phyloP scores from a whole-genome alignment of 1,140 invertebrate species.

The Scylla paramamosain region DNA sequence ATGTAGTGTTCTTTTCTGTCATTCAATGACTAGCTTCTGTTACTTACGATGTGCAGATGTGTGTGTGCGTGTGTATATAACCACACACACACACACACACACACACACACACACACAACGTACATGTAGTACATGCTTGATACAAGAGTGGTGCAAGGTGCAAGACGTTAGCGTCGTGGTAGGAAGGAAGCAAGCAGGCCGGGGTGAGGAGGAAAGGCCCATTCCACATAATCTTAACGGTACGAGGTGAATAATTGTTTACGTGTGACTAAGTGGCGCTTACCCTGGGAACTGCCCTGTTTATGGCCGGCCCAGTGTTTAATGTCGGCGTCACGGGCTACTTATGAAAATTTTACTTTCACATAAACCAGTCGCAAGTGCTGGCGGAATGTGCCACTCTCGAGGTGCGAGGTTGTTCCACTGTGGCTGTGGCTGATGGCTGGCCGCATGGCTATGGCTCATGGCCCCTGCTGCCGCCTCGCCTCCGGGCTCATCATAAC shows the following conservation, averaged over 20 bases:
- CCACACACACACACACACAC: conserved; percentile 55
- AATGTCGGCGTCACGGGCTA: conserved; percentile 51
- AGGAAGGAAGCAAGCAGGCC: neutral
- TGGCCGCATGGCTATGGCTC: conserved; percentile 28
- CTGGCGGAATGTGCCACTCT: conserved; percentile 49
- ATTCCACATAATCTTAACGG: conserved; percentile 60
- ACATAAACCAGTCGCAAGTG: conserved; percentile 56
- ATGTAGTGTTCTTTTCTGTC: neutral
- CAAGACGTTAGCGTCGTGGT: neutral
- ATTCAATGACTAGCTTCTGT: neutral
- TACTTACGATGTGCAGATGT: neutral
- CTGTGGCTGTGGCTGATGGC: conserved; percentile 55
- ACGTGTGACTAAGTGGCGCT: conserved; percentile 51
- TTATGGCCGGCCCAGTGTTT: conserved; percentile 53
- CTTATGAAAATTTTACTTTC: conserved; percentile 61
- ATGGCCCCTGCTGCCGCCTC: conserved; percentile 8
- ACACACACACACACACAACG: conserved; percentile 42
- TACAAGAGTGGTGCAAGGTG: neutral
- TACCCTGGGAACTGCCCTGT: conserved; percentile 47
- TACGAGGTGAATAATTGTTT: conserved; percentile 57
- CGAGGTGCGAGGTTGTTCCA: conserved; percentile 49
- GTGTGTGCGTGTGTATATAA: conserved; percentile 47
- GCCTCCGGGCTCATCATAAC: neutral
- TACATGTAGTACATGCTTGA: neutral
- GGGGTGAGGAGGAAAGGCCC: neutral